Conservation (phyloP, 2,797 vertebrate species). For the Dermochelys coriacea region DNA sequence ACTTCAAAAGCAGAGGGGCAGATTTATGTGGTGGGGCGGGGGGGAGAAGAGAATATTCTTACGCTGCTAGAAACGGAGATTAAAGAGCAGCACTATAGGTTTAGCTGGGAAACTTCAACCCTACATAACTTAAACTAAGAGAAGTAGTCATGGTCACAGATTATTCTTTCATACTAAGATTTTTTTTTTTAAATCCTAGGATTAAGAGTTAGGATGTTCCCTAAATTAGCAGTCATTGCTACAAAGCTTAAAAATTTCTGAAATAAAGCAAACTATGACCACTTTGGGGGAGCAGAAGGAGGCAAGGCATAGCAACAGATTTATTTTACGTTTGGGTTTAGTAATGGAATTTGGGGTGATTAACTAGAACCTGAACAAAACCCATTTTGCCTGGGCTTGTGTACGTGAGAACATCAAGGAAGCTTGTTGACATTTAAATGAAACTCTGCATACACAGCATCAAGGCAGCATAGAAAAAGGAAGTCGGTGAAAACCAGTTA, state of each 20-base stretch:
- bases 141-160: neutral
- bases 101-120: neutral
- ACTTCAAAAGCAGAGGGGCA: neutral
- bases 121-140: neutral
- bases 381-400: neutral
- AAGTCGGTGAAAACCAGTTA: constrained; percentile 7
- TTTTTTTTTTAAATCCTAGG: neutral
- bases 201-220: neutral
- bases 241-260: neutral
- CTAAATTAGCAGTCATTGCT: neutral
- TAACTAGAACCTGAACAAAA: neutral
- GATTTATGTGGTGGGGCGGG: too few relatives aligned
- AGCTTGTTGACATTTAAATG: neutral
- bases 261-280: neutral
- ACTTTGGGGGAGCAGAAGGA: neutral
- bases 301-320: neutral
- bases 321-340: neutral
- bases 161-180: neutral
- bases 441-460: neutral
- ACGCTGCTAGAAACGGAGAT: neutral
- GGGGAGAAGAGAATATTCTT: accelerated
- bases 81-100: neutral
- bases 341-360: neutral
- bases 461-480: neutral
- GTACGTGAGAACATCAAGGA: neutral